Conservation (phyloP, 2,888 invertebrate species). For the Philaethria dido region DNA sequence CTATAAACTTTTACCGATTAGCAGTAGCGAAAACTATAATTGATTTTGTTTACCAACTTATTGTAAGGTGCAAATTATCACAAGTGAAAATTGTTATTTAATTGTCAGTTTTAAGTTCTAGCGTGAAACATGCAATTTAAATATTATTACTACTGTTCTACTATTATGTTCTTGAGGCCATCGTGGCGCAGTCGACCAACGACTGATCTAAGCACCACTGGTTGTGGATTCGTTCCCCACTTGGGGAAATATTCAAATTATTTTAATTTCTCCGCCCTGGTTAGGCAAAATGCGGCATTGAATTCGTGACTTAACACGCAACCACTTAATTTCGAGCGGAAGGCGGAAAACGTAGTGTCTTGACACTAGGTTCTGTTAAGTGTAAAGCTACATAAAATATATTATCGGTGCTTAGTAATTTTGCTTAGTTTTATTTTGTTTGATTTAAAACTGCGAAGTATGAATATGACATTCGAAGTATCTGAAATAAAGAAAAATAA, state of each 20-base stretch:
- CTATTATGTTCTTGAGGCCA: background rate
- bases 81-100: slow-evolving; percentile 20
- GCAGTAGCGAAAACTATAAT: slow-evolving; percentile 40
- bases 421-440: slow-evolving; percentile 43
- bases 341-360: background rate
- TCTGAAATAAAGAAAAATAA: slow-evolving; percentile 56
- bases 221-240: too few relatives aligned
- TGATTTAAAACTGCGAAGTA: slow-evolving; percentile 72
- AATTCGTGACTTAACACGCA: too few relatives aligned
- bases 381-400: too few relatives aligned
- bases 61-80: slow-evolving; percentile 40
- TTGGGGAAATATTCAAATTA: too few relatives aligned
- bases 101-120: background rate
- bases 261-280: too few relatives aligned
- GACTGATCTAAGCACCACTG: too few relatives aligned
- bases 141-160: background rate
- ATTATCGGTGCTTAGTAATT: too few relatives aligned
- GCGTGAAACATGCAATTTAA: background rate
- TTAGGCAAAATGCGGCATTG: too few relatives aligned
- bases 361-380: too few relatives aligned
- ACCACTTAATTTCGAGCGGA: too few relatives aligned
- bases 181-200: too few relatives aligned
- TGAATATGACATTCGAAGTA: slow-evolving; percentile 72
- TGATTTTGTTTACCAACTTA: slow-evolving; percentile 46
- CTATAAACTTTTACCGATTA: slow-evolving; percentile 28